Evolutionary conservation across 2,888 invertebrate genomes (phyloP), one percentile per base, ranked within the genome.

Genomic region (Chouioia cunea): DNA sequence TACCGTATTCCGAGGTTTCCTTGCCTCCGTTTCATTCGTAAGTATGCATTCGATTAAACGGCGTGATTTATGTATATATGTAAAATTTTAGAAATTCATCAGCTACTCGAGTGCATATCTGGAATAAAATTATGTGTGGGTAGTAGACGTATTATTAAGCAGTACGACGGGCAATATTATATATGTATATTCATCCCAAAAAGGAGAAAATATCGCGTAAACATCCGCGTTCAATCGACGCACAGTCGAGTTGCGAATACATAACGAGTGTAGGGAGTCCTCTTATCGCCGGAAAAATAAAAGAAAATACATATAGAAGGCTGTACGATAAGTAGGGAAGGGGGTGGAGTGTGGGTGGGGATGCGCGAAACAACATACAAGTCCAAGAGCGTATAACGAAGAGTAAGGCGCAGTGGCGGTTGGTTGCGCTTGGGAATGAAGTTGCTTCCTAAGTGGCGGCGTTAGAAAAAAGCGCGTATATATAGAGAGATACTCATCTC

Each of bases 371-470:
- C n/a, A 16, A 36, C n/a, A 15, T 64, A 57, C 57, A 63, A 63
- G 50, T 57, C 56, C 50, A 62, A 70, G 63, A 53, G 57, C n/a
- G n/a, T 59, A 71, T 64, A 67, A 67, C 54, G 56, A 59, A 64
- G 67, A 71, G 54, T 59, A 65, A 62, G 58, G 71, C n/a, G n/a
- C 20, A 59, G 27, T 46, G 36, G 57, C 56, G 52, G 52, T 56
- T 63, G 54, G 64, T 16, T 47, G 46, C 44, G 62, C 67, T 58
- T 59, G 62, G 73, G 71, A 76, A 75, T 74, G 73, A 73, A 76
- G 74, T 72, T 73, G 76, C 70, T 70, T 70, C 68, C 73, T 74
- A 76, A 76, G 73, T 76, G 76, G 65, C 52, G 67, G 47, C 36
- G 52, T 14, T 18, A 36, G 36, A 36, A 10, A 36, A 6, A 36